Evolutionary conservation across 2,797 vertebrate genomes (phyloP), one percentile per base, ranked within the genome.

Genomic region (Sebastes diaconus): DNA sequence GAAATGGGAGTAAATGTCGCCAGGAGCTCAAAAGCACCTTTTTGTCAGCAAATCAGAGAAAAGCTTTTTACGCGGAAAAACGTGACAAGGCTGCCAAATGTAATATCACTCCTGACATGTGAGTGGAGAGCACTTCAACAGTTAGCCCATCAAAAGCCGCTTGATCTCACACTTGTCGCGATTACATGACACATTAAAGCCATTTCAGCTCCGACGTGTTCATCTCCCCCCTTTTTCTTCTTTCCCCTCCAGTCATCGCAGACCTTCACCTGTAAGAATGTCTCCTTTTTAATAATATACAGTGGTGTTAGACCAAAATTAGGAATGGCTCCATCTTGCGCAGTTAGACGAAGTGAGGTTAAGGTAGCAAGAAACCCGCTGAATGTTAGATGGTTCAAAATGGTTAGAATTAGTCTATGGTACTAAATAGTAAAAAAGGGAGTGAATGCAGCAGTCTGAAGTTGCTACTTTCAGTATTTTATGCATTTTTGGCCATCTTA

Each of bases 171-270:
- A 93, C 90, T 84, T 92, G 88, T 93, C 79, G 81, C 65, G 29
- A 90, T 94, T 92, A 93, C 81, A 88, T 70, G 90, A 93, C 90
- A 92, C 85, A 84, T 91, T 90, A 86, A 87, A 90, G 83, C 80
- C 83, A 88, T 90, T 84, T 93, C 77, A 77, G 72, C 18, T 8
- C 52, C 30, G 36, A 85, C 52, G n/a, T 68, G 68, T 68, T 36
- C 16, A 25, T 52, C 39, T 9, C 46, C 74, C 24, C 55, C 27
- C 52, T 12, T 34, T 66, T 10, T 71, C 61, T 29, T n/a, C 61
- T 29, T 24, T 29, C 24, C 34, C 30, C 39, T 14, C 14, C 64
- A 74, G 55, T 76, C 69, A 57, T 78, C 13, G 22, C 34, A 64
- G 69, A 76, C 8, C 9, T 73, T 76, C 42, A 74, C 73, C 68